phyloP scores from a whole-genome alignment of 30 jellyfish, hydroid and myxozoan species.

The Aurelia aurita region DNA sequence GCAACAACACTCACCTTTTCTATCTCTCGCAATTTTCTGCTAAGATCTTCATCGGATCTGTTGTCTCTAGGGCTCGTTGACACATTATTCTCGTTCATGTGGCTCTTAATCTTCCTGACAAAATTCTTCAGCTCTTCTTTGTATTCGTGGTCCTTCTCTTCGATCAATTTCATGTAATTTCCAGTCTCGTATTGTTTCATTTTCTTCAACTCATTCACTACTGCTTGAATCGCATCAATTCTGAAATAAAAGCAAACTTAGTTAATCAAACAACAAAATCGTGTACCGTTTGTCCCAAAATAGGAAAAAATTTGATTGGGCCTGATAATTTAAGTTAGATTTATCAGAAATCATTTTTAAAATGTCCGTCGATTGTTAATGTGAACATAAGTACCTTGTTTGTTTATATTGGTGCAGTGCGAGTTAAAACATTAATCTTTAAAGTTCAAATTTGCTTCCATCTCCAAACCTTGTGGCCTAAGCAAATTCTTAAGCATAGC shows the following conservation, averaged over 20 bases:
- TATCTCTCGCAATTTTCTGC: slow-evolving; percentile 11
- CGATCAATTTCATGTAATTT: slow-evolving; percentile 30
- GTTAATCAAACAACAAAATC: no score
- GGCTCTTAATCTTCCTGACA: slow-evolving; percentile 30
- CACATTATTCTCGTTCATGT: slow-evolving; percentile 38
- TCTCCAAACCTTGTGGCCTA: no score
- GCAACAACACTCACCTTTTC: slow-evolving; percentile 34
- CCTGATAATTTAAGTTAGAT: no score
- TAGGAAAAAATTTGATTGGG: no score
- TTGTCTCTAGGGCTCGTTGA: slow-evolving; percentile 9
- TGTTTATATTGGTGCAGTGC: no score
- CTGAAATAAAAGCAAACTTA: slow-evolving; percentile 10
- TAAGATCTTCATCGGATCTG: slow-evolving; percentile 12
- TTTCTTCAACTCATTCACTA: slow-evolving; percentile 51
- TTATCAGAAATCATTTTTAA: no score
- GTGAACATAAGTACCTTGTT: no score
- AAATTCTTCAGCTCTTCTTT: slow-evolving; percentile 65
- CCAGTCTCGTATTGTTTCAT: slow-evolving; percentile 2
- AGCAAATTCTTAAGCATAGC: no score
- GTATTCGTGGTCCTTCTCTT: slow-evolving; percentile 70
- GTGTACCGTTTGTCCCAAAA: no score
- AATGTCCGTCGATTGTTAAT: no score
- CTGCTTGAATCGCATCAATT: slow-evolving; percentile 11
- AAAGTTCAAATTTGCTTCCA: no score
- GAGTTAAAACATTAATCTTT: no score